These are phyloP conservation scores for Sesamia nonagrioides DNA, from an alignment of 1,140 invertebrate genomes.

Conservation along the genomic window DNA sequence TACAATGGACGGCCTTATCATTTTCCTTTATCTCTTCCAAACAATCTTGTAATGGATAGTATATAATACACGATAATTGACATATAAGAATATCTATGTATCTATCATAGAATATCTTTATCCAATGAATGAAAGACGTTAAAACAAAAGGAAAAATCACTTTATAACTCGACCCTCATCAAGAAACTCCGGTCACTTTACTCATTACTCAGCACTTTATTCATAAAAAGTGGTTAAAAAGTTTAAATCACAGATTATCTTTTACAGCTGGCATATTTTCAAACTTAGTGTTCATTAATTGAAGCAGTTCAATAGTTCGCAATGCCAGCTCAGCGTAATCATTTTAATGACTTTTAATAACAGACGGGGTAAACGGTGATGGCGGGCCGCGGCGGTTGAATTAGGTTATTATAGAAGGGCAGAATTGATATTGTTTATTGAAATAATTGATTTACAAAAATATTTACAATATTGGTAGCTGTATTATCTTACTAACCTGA, in stretches of 20 bases:
- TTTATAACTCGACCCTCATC: neutral
- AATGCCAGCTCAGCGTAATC: constrained; percentile 41
- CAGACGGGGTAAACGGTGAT: no score
- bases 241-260: neutral
- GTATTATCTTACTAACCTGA: no score
- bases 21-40: no score
- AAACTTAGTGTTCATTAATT: constrained; percentile 12
- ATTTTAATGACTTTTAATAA: constrained; percentile 48
- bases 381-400: neutral
- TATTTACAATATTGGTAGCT: no score
- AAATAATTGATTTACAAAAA: no score
- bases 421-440: no score
- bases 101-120: neutral
- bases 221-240: neutral
- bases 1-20: no score
- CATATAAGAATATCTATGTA: no score
- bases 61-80: no score
- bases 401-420: no score
- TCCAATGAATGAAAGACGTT: neutral
- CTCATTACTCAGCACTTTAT: neutral
- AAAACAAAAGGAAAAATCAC: neutral
- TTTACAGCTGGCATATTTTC: neutral
- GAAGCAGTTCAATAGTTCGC: constrained; percentile 27
- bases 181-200: neutral
- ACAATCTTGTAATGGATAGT: no score